A percentile compares a stretch with the other conserved stretches of the same genome.
phyloP scores from a whole-genome alignment of 2,113 vertebrate genomes.

The Scomber japonicus region DNA sequence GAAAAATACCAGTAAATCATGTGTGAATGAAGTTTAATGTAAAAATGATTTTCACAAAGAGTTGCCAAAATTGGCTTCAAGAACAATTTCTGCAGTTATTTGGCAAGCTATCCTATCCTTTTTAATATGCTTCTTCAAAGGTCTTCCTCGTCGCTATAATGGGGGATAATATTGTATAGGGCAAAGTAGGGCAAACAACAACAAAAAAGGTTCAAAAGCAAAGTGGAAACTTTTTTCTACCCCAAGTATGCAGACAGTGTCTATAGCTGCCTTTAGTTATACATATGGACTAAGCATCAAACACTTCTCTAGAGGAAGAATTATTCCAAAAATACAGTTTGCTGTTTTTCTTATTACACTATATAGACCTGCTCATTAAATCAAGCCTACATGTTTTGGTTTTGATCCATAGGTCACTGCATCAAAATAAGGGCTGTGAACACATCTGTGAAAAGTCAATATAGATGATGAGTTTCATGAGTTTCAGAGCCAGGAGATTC shows the following conservation, averaged over 20 bases:
- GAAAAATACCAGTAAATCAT: slow-evolving; percentile 69
- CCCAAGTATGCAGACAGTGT: slow-evolving; percentile 1
- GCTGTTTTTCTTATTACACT: neutral
- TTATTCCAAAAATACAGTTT: slow-evolving; percentile 1
- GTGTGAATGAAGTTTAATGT: slow-evolving; percentile 70
- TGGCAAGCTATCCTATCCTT: slow-evolving; percentile 46
- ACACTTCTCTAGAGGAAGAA: neutral
- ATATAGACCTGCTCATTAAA: neutral
- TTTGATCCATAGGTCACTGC: slow-evolving; percentile 32
- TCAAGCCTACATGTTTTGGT: slow-evolving; percentile 15
- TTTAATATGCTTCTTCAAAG: slow-evolving; percentile 47
- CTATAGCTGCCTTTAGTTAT: neutral
- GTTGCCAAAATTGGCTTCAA: slow-evolving; percentile 54
- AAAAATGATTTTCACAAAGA: slow-evolving; percentile 61
- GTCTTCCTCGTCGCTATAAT: slow-evolving; percentile 25
- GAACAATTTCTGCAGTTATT: slow-evolving; percentile 55
- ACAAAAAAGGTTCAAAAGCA: neutral
- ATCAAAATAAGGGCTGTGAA: slow-evolving; percentile 36
- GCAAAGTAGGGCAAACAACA: slow-evolving; percentile 32
- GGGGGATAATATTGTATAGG: slow-evolving; percentile 12
- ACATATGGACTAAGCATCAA: slow-evolving; percentile 1
- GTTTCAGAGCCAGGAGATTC: slow-evolving; percentile 28
- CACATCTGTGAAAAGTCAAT: slow-evolving; percentile 49
- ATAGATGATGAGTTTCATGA: slow-evolving; percentile 29
- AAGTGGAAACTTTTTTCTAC: slow-evolving; percentile 12